Evolutionary conservation across 2,113 vertebrate genomes (phyloP).

Genomic region (Mirounga angustirostris): DNA sequence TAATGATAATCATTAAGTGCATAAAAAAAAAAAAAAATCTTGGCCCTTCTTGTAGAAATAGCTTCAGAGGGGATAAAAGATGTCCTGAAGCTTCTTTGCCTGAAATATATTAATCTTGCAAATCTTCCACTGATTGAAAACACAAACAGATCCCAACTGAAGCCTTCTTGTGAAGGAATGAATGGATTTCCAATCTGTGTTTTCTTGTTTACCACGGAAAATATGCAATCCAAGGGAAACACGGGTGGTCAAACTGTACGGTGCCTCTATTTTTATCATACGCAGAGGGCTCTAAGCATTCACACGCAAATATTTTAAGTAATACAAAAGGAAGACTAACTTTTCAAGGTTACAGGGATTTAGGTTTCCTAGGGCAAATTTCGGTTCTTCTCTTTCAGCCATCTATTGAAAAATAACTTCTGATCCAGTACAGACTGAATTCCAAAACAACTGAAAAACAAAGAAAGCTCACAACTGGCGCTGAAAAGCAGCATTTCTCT

Average conservation of each 20-base stretch:
- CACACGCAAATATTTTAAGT: slow-evolving; percentile 59
- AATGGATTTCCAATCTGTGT: slow-evolving; percentile 76
- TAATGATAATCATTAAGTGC: neutral
- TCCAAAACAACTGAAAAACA: neutral
- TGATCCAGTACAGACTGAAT: neutral
- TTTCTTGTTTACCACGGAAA: slow-evolving; percentile 75
- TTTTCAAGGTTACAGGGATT: slow-evolving; percentile 45
- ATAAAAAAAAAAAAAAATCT: neutral
- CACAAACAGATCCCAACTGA: slow-evolving; percentile 54
- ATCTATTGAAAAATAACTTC: neutral
- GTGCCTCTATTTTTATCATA: slow-evolving; percentile 70
- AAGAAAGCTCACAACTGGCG: neutral
- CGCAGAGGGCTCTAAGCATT: neutral
- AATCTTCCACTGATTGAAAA: slow-evolving; percentile 58
- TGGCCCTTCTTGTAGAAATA: slow-evolving; percentile 9
- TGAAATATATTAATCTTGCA: neutral
- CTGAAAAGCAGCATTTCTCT: neutral
- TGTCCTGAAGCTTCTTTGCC: neutral
- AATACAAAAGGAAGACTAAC: slow-evolving; percentile 59
- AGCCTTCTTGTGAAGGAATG: slow-evolving; percentile 53
- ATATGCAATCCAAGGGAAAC: slow-evolving; percentile 66
- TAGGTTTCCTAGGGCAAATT: slow-evolving; percentile 36
- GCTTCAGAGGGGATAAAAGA: slow-evolving; percentile 16
- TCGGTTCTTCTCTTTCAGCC: neutral
- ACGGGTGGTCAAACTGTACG: slow-evolving; percentile 61